Evolutionary conservation across 1,140 invertebrate species (phyloP).

Genomic region (Forficula auricularia): DNA sequence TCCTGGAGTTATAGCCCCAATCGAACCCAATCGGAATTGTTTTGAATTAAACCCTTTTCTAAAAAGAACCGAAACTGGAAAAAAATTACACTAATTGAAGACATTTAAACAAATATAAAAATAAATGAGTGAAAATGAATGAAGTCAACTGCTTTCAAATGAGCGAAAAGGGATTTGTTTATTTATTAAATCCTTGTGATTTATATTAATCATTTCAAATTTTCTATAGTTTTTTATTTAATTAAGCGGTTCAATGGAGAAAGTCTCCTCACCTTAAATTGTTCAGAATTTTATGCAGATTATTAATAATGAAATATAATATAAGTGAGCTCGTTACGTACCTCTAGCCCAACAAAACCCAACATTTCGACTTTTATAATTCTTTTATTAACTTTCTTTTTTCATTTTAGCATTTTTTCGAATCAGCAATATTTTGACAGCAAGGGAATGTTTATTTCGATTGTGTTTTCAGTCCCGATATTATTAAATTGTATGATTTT

Average conservation of each 20-base stretch:
- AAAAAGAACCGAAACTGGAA: too few relatives aligned
- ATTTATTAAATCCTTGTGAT: too few relatives aligned
- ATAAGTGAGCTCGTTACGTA: background rate
- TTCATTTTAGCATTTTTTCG: conserved; percentile 47
- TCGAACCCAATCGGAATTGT: too few relatives aligned
- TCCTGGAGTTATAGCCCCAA: too few relatives aligned
- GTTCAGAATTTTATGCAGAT: background rate
- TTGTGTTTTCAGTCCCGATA: conserved; percentile 78
- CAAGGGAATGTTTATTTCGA: conserved; percentile 78
- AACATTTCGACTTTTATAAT: background rate
- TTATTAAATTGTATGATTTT: conserved; percentile 80
- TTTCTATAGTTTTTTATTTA: background rate
- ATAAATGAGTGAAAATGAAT: too few relatives aligned
- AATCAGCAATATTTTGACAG: conserved; percentile 85
- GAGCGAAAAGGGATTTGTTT: background rate
- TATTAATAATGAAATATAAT: conserved; percentile 1
- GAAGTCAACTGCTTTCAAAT: too few relatives aligned
- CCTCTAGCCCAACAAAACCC: conserved; percentile 1
- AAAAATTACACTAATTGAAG: too few relatives aligned
- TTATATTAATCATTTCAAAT: conserved; percentile 5
- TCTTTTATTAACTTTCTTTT: conserved; percentile 9
- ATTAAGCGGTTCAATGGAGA: conserved; percentile 1
- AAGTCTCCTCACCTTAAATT: background rate
- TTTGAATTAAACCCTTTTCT: too few relatives aligned
- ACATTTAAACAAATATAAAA: too few relatives aligned